A percentile compares a stretch with the other conserved stretches of the same genome.
Evolutionary conservation across 1,140 invertebrate genomes (phyloP).

Genomic region (Papilio xuthus): DNA sequence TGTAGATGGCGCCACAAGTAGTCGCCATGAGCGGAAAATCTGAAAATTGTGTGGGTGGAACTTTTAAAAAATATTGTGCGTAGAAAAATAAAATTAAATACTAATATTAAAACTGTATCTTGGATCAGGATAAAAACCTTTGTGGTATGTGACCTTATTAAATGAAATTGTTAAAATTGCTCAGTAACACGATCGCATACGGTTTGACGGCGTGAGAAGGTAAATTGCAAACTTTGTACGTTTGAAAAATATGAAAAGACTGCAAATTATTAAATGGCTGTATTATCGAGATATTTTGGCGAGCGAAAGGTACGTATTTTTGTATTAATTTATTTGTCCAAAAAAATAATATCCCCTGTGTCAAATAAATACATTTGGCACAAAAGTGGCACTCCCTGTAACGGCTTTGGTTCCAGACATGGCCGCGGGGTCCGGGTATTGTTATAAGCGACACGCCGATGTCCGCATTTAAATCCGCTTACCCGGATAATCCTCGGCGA

Average conservation of each 20-base stretch:
- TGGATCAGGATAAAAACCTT: neutral
- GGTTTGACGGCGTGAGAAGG: no score
- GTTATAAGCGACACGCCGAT: slow-evolving; percentile 37
- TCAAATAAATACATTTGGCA: slow-evolving; percentile 21
- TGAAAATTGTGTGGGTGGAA: neutral
- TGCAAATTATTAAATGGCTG: no score
- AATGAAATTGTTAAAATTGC: neutral
- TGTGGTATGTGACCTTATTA: neutral
- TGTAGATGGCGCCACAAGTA: neutral
- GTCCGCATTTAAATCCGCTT: slow-evolving; percentile 38
- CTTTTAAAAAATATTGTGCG: neutral
- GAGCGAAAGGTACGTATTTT: neutral
- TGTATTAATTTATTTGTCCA: neutral
- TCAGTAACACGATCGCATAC: no score
- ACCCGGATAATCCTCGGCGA: slow-evolving; percentile 33
- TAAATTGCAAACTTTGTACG: no score
- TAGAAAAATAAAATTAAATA: neutral
- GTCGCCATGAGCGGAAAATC: neutral
- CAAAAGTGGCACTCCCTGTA: slow-evolving; percentile 29
- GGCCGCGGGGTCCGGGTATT: slow-evolving; percentile 14
- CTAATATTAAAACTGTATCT: neutral
- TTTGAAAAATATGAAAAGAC: no score
- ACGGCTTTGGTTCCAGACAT: slow-evolving; percentile 36
- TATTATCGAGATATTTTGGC: neutral
- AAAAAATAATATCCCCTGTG: neutral